A percentile compares a stretch with the other conserved stretches of the same genome.
These are phyloP conservation scores for Coryphaenoides rupestris DNA, from an alignment of 2,113 vertebrate genomes.

Conservation along the genomic window DNA sequence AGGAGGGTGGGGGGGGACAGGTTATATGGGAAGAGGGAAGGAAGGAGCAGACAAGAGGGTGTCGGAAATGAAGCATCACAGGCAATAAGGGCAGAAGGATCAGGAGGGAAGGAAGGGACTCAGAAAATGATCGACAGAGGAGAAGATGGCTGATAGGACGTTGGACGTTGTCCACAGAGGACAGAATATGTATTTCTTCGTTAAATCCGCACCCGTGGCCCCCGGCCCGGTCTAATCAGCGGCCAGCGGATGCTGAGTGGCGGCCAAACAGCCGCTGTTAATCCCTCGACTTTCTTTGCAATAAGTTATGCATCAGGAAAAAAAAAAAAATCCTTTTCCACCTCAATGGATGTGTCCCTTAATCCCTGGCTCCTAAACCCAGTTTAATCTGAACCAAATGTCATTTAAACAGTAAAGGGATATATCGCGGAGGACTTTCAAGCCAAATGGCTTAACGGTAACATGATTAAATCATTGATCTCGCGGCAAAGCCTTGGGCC, in stretches of 20 bases:
- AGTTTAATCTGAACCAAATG: slow-evolving; percentile 74
- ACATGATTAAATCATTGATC: slow-evolving; percentile 79
- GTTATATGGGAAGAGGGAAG: background rate
- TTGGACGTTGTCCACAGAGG: background rate
- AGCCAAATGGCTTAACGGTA: slow-evolving; percentile 70
- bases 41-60: background rate
- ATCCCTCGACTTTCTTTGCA: slow-evolving; percentile 52
- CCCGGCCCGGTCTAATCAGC: slow-evolving; percentile 34
- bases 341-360: slow-evolving; percentile 66
- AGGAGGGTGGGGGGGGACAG: background rate
- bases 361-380: slow-evolving; percentile 70
- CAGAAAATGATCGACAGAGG: background rate
- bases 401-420: slow-evolving; percentile 77
- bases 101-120: background rate
- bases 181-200: slow-evolving; percentile 10
- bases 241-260: slow-evolving; percentile 51
- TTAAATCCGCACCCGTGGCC: background rate
- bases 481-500: slow-evolving; percentile 64
- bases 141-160: background rate
- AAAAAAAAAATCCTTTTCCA: slow-evolving; percentile 55
- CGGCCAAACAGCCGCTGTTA: slow-evolving; percentile 35
- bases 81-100: background rate
- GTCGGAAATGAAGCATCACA: background rate
- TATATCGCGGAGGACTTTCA: slow-evolving; percentile 77
- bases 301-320: slow-evolving; percentile 65